phyloP scores from a whole-genome alignment of 2,888 invertebrate genomes.

The Folsomia manolachei region DNA sequence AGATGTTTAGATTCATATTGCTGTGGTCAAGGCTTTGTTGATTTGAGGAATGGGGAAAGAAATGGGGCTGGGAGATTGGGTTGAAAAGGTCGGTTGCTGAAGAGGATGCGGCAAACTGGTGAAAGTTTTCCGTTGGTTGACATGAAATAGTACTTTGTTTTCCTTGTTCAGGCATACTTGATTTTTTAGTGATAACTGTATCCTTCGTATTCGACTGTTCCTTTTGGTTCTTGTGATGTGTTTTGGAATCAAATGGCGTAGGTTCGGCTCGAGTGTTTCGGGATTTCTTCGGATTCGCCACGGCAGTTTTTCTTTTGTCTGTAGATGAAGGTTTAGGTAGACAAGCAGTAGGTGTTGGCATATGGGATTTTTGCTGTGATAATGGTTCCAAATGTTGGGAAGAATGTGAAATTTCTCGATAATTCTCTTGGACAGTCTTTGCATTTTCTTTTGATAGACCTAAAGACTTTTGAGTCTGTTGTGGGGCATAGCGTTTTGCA shows the following conservation, averaged over 20 bases:
- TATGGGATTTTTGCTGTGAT: not conserved
- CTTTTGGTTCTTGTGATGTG: not conserved
- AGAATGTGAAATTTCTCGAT: not conserved
- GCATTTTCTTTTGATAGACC: no score
- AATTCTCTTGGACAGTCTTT: no score
- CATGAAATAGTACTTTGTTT: not conserved
- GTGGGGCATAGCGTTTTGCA: no score
- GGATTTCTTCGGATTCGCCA: not conserved
- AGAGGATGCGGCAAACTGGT: not conserved
- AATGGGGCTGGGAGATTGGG: not conserved
- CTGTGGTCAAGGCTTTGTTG: not conserved
- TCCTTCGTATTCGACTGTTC: not conserved
- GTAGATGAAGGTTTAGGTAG: not conserved
- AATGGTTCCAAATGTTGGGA: not conserved
- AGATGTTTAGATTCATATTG: not conserved
- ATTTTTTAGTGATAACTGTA: not conserved
- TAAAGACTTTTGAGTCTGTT: no score
- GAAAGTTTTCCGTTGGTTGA: not conserved
- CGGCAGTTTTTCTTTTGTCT: not conserved
- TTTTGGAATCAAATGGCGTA: not conserved
- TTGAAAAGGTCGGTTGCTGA: not conserved
- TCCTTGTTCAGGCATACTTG: not conserved
- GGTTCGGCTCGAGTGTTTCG: not conserved
- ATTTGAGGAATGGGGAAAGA: not conserved
- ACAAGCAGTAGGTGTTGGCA: not conserved